phyloP scores from a whole-genome alignment of 2,888 invertebrate species.

The Steinernema carpocapsae region DNA sequence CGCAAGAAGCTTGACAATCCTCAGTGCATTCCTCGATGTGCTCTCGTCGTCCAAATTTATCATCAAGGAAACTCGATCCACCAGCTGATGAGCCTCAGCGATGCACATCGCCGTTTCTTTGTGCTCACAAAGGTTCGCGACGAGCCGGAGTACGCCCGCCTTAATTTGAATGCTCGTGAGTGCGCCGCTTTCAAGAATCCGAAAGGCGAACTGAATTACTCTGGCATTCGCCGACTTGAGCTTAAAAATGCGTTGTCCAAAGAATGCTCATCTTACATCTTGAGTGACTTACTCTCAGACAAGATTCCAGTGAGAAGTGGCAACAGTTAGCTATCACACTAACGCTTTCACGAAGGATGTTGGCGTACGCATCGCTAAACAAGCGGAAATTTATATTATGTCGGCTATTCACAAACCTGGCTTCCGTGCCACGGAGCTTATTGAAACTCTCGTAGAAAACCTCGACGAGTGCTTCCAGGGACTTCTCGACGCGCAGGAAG shows the following conservation, averaged over 20 bases:
- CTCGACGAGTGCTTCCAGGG: neutral
- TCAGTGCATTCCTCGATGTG: constrained; percentile 35
- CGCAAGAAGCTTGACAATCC: constrained; percentile 37
- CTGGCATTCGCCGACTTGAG: constrained; percentile 17
- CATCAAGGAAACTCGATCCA: constrained; percentile 22
- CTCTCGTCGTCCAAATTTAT: constrained; percentile 28
- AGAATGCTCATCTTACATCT: neutral
- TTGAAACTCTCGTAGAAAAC: constrained; percentile 27
- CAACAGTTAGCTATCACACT: constrained; percentile 46
- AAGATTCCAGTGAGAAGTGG: constrained; percentile 45
- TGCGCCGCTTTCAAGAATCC: constrained; percentile 51
- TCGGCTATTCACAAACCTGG: neutral
- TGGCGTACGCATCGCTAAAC: constrained; percentile 30
- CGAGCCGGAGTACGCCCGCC: constrained; percentile 51
- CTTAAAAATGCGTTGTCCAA: neutral
- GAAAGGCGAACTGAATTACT: constrained; percentile 33
- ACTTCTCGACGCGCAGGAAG: constrained; percentile 2
- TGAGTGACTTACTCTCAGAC: constrained; percentile 38
- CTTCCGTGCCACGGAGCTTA: neutral
- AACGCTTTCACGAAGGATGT: constrained; percentile 37
- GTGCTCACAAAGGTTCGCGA: constrained; percentile 56
- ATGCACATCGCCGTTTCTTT: constrained; percentile 55
- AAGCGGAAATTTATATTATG: neutral
- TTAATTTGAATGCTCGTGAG: constrained; percentile 33
- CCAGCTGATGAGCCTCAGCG: constrained; percentile 40